These are phyloP conservation scores for Poeciliopsis turrubarensis DNA, from an alignment of 2,113 vertebrate genomes.

Conservation along the genomic window DNA sequence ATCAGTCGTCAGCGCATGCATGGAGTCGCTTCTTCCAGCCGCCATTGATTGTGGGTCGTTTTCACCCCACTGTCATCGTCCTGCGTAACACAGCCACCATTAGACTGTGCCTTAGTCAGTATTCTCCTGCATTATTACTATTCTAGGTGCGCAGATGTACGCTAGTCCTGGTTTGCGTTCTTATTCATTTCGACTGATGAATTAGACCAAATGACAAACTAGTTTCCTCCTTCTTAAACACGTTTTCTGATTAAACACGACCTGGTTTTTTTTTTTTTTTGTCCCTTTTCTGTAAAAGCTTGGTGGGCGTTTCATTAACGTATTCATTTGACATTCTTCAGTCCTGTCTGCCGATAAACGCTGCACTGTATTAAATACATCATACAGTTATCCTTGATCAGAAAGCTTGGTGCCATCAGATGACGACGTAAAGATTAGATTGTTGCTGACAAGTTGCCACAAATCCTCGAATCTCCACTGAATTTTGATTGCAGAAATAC, in stretches of 20 bases:
- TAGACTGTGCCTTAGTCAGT: neutral
- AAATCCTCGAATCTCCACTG: neutral
- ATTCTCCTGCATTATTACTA: conserved; percentile 18
- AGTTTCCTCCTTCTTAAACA: neutral
- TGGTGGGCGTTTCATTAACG: neutral
- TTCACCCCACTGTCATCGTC: conserved; percentile 3
- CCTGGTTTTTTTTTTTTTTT: too few relatives aligned
- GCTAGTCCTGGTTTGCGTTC: too few relatives aligned
- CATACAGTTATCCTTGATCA: too few relatives aligned
- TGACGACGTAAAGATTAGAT: neutral
- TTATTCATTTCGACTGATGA: too few relatives aligned
- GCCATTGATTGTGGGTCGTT: conserved; percentile 17
- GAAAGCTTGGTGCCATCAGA: neutral
- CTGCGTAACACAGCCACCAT: too few relatives aligned
- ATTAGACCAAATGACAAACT: neutral
- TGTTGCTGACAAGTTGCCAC: neutral
- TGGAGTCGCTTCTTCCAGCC: conserved; percentile 34
- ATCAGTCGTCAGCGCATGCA: conserved; percentile 62
- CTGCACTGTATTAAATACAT: too few relatives aligned
- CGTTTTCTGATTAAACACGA: neutral
- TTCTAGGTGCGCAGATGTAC: too few relatives aligned
- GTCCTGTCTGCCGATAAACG: neutral
- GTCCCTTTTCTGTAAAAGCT: neutral
- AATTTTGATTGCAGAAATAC: neutral
- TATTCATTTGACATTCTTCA: too few relatives aligned